phyloP scores from a whole-genome alignment of 2,888 invertebrate genomes.

The Andrena camellia region DNA sequence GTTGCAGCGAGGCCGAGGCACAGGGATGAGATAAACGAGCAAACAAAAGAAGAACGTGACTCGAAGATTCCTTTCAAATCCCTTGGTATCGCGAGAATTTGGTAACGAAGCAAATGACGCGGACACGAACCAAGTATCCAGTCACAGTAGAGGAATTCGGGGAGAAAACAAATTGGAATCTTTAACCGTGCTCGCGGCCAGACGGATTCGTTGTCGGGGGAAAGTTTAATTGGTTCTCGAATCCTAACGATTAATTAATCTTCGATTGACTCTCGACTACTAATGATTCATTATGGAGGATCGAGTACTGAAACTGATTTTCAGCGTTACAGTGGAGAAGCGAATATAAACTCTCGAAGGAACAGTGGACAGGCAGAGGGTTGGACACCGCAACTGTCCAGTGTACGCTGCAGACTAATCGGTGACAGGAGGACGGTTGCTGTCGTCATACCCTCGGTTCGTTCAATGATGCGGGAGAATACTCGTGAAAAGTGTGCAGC shows the following conservation, averaged over 20 bases:
- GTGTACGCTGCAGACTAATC: slow-evolving; percentile 6
- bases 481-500: slow-evolving; percentile 65
- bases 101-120: slow-evolving; percentile 28
- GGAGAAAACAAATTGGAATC: slow-evolving; percentile 61
- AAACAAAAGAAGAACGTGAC: not conserved
- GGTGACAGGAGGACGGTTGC: slow-evolving; percentile 32
- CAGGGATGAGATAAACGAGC: not conserved
- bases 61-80: not conserved
- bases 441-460: slow-evolving; percentile 32
- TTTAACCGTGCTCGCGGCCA: slow-evolving; percentile 55
- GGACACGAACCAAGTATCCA: slow-evolving; percentile 15
- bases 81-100: not conserved
- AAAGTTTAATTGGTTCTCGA: slow-evolving; percentile 77
- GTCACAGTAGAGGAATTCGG: slow-evolving; percentile 39
- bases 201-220: slow-evolving; percentile 65
- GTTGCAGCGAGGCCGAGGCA: not conserved
- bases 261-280: slow-evolving; percentile 74
- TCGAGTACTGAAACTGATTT: slow-evolving; percentile 15
- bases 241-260: slow-evolving; percentile 75
- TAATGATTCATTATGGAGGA: slow-evolving; percentile 72
- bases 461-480: slow-evolving; percentile 60
- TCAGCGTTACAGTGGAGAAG: too few species aligned
- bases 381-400: slow-evolving; percentile 22
- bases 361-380: not conserved
- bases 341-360: not conserved